These are phyloP conservation scores for Macropodus opercularis DNA, from an alignment of 2,797 vertebrate species.

Conservation along the genomic window DNA sequence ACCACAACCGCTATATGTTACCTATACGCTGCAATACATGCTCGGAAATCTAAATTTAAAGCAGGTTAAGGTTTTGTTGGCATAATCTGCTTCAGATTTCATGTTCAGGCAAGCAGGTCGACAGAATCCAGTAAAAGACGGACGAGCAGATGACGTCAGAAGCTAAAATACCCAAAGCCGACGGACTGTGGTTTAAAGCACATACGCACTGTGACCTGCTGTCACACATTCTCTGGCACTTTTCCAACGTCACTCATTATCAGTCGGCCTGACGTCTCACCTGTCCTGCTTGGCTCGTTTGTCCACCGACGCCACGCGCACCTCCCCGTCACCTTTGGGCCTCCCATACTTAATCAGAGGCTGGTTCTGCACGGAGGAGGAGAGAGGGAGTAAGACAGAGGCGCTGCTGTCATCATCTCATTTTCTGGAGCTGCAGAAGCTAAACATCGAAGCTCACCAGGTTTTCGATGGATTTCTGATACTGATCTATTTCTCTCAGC, in stretches of 20 bases:
- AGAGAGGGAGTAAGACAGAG: background rate
- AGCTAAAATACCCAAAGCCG: too few relatives aligned
- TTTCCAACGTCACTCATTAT: conserved; percentile 8
- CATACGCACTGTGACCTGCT: background rate
- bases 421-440: background rate
- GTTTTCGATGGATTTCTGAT: conserved; percentile 97
- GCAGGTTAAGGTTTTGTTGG: too few relatives aligned
- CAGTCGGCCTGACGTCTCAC: conserved; percentile 75
- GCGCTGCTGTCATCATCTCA: background rate
- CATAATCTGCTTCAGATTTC: background rate
- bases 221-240: conserved; percentile 10
- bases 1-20: too few relatives aligned
- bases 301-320: conserved; percentile 91
- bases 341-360: conserved; percentile 89
- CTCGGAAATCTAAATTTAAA: too few relatives aligned
- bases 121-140: background rate
- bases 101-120: background rate
- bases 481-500: conserved; percentile 93
- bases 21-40: background rate
- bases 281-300: conserved; percentile 96
- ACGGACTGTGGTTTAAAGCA: background rate
- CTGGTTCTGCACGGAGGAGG: conserved; percentile 86
- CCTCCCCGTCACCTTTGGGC: conserved; percentile 96
- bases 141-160: too few relatives aligned
- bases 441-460: conserved; percentile 81